phyloP scores from a whole-genome alignment of 1,140 invertebrate genomes.

The Drosophila nikananu region DNA sequence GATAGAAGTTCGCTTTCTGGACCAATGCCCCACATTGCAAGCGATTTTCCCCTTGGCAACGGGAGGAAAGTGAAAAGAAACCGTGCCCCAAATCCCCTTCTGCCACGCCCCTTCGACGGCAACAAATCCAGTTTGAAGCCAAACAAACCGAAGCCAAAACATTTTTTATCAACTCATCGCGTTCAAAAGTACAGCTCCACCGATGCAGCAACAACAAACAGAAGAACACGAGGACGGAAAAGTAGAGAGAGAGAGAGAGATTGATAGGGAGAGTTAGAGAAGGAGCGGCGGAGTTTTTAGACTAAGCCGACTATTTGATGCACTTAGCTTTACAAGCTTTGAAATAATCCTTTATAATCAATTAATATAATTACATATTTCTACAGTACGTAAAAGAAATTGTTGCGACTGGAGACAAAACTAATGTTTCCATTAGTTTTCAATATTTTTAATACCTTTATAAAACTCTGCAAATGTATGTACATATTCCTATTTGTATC shows the following conservation, averaged over 20 bases:
- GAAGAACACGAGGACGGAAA: conserved; percentile 28
- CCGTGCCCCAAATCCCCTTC: conserved; percentile 44
- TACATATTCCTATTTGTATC: too few species aligned
- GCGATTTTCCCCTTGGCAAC: conserved; percentile 38
- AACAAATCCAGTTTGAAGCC: conserved; percentile 72
- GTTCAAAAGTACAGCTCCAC: conserved; percentile 77
- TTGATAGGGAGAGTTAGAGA: not conserved
- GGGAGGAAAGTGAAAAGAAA: conserved; percentile 49
- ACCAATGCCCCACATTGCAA: conserved; percentile 39
- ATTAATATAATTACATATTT: too few species aligned
- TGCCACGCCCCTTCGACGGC: conserved; percentile 28
- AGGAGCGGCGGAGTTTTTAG: too few species aligned
- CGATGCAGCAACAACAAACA: conserved; percentile 56
- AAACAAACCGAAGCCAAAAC: conserved; percentile 72
- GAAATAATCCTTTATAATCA: not conserved
- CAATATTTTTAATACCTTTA: too few species aligned
- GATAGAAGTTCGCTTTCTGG: conserved; percentile 9
- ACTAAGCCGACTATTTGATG: conserved; percentile 11
- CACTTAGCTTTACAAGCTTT: not conserved
- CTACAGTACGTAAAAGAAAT: too few species aligned
- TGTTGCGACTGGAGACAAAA: not conserved
- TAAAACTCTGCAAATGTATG: too few species aligned
- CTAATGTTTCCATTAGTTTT: too few species aligned
- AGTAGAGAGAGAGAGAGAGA: conserved; percentile 4
- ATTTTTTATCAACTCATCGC: conserved; percentile 66